A percentile compares a stretch with the other conserved stretches of the same genome.
Conservation (phyloP, 2,113 vertebrate species). For the Lanius ludovicianus region DNA sequence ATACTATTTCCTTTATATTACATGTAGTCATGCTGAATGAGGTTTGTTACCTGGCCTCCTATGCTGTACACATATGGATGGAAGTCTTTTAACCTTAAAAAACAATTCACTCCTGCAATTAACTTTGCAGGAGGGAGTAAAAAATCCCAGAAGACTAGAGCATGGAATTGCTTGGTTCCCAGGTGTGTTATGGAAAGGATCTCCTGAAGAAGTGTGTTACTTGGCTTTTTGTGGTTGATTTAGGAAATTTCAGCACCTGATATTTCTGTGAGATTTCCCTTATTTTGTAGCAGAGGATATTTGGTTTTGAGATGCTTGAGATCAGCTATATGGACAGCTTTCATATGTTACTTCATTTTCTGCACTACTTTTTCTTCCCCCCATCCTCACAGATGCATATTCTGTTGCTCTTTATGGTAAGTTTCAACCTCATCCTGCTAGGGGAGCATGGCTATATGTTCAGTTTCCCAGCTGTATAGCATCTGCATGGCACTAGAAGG, state of each 20-base stretch:
- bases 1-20: not conserved
- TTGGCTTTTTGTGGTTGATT: not conserved
- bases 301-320: not conserved
- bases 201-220: not conserved
- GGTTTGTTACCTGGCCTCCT: not conserved
- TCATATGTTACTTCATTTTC: not conserved
- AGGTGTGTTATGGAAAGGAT: not conserved
- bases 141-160: not conserved
- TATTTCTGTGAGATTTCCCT: not conserved
- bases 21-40: not conserved
- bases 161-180: not conserved
- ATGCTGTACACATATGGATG: rapidly evolving
- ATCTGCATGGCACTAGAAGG: not conserved
- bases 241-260: not conserved
- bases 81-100: not conserved
- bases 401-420: not conserved
- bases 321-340: not conserved
- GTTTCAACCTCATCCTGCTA: not conserved
- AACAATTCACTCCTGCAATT: not conserved
- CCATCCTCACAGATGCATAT: not conserved
- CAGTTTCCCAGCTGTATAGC: not conserved
- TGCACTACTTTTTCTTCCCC: not conserved
- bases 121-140: not conserved
- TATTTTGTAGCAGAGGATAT: not conserved
- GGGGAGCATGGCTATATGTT: not conserved